Percentiles rank a stretch among this genome's conserved stretches.
phyloP scores from a whole-genome alignment of 1,140 invertebrate genomes.

The Panagrolaimus sp. region DNA sequence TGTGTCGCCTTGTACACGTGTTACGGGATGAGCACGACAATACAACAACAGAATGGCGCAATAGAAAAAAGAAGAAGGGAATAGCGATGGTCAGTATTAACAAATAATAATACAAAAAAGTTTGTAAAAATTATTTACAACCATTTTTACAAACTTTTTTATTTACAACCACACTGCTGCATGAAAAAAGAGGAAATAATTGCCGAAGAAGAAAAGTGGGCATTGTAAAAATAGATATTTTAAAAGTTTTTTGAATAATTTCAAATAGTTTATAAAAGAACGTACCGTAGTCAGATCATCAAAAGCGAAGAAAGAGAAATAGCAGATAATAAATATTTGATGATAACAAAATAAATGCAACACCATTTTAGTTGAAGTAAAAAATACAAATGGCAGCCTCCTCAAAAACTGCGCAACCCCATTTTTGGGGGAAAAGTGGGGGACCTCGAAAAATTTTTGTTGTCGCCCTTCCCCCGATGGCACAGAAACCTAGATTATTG shows the following conservation, averaged over 20 bases:
- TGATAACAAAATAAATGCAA: neutral
- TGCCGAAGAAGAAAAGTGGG: neutral
- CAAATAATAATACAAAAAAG: neutral
- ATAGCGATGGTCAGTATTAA: too few relatives aligned
- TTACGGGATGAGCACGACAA: neutral
- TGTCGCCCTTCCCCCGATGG: neutral
- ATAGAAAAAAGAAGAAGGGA: too few relatives aligned
- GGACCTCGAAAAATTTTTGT: too few relatives aligned
- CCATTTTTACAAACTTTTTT: neutral
- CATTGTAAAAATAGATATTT: neutral
- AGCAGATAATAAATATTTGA: neutral
- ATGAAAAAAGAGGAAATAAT: neutral
- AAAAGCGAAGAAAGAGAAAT: too few relatives aligned
- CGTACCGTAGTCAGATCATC: neutral
- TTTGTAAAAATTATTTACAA: neutral
- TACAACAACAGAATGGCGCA: neutral
- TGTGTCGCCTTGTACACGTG: slow-evolving; percentile 10
- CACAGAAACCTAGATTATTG: slow-evolving; percentile 11
- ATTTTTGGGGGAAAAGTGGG: neutral
- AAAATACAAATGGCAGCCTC: neutral
- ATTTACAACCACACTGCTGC: too few relatives aligned
- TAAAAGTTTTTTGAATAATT: neutral
- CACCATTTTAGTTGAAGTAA: neutral
- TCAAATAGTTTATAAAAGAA: neutral
- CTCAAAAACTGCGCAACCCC: slow-evolving; percentile 3